Evolutionary conservation across 92 coral and sea anemone genomes (phyloP), one percentile per base, ranked within the genome.

Genomic region (Galaxea fascicularis): DNA sequence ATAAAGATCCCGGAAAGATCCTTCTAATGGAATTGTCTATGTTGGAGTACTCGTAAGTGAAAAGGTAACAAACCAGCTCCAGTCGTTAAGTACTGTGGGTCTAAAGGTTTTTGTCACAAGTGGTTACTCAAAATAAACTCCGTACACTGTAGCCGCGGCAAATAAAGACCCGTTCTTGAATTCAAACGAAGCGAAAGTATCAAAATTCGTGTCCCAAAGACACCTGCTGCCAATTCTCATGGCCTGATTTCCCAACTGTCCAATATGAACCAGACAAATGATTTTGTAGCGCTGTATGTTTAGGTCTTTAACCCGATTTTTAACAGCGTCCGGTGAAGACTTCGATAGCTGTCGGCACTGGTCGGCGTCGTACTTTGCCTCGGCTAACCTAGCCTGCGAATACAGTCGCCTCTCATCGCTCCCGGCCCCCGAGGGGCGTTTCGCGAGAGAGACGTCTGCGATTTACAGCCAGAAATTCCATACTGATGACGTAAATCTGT

Each of bases 191-290:
- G 93, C 82, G 46, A 73, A 96, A 18, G 96, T 92, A 86, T 96
- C 99, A 67, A 82, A 82, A 58, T 62, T 87, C 21, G 89, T 82
- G 62, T 96, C 98, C 99, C 99, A 96, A 17, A 96, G 78, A 79
- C 99, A 96, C 11, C 99, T 94, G 65, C 99, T 96, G 1, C 98
- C 99, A 27, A 96, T 93, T 29, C 95, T 77, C 88, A 96, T 72
- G 10, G 93, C 92, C 30, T 96, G 98, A 41, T 91, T 90, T 17
- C 93, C 95, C 53, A 95, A n/a, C 77, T 95, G 98, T 27, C 99
- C 99, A 76, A 96, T 96, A 31, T 96, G 95, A 0, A 96, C 98
- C 60, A 96, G 57, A 15, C 95, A 89, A 35, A 96, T 87, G 21
- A 96, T 80, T 78, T 96, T 96, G 77, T 96, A 96, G 67, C 99